These are phyloP conservation scores for Oscheius sp. DNA, from an alignment of 2,888 invertebrate genomes.

Conservation along the genomic window DNA sequence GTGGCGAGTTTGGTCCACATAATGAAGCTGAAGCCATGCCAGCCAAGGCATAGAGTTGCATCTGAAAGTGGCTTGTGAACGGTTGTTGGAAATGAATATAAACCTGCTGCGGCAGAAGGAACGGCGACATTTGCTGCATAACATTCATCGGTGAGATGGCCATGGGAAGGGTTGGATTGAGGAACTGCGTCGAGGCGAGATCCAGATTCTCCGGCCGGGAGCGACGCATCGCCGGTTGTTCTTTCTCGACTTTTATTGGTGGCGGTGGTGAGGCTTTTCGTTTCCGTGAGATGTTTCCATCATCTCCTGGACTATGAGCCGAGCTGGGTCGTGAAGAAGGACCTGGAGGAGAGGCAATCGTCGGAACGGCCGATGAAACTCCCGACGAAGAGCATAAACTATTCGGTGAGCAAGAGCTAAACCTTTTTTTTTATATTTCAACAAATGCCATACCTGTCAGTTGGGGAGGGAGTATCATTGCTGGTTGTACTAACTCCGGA, in stretches of 20 bases:
- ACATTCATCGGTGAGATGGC: constrained; percentile 22
- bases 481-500: constrained; percentile 17
- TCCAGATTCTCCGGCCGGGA: constrained; percentile 34
- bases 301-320: not conserved
- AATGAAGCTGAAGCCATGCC: constrained; percentile 37
- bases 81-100: constrained; percentile 26
- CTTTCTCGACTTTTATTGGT: constrained; percentile 12
- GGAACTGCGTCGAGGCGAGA: constrained; percentile 27
- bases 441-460: constrained; percentile 31
- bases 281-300: constrained; percentile 4
- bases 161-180: constrained; percentile 29
- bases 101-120: constrained; percentile 29
- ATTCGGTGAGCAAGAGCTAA: constrained; percentile 38
- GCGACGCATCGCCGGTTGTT: not conserved
- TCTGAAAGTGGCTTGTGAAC: constrained; percentile 16
- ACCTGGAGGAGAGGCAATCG: not conserved
- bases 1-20: constrained; percentile 28
- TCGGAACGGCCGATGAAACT: constrained; percentile 26
- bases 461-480: constrained; percentile 40
- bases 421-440: not conserved
- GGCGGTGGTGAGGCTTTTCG: constrained; percentile 26
- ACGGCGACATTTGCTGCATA: constrained; percentile 31
- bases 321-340: constrained; percentile 25
- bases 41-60: constrained; percentile 22
- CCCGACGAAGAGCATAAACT: constrained; percentile 30